Base-by-base conservation (phyloP, 2,888 invertebrate species). In the Iphiclides podalirius region DNA sequence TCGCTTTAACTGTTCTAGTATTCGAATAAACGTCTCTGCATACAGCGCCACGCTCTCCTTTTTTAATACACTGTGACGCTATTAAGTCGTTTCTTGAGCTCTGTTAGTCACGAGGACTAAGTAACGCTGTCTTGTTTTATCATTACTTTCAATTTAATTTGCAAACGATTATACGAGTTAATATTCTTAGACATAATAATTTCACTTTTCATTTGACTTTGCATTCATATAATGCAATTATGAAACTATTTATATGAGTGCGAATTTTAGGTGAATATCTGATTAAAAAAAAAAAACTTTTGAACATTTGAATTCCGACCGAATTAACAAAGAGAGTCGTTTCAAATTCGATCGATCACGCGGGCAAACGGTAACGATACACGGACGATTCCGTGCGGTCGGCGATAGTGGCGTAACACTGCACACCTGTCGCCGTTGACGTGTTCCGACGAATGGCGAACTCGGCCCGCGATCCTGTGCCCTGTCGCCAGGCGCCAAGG, bases 11-110 rank as follows among this genome's bases (percentile, higher is more conserved):
- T 34, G 45, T 52, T 47, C 54, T 49, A 52, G 43, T 28, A 49
- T 34, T 53, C 44, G n/a, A 44, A 53, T 44, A 48, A 43, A 50
- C 54, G 67, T 69, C 68, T 69, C 66, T 58, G 47, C 57, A 65
- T 64, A 69, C 68, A 68, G 70, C 69, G 68, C 64, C 69, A 61
- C 66, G 67, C 68, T 70, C 66, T 63, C 60, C 53, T 12, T 11
- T 12, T 38, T 47, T 52, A 46, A 54, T 55, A 47, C 51, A 56
- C 52, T 58, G 68, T 64, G 66, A 61, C 66, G 68, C 66, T 64
- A 59, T 49, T 37, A 23, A 51, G 39, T 47, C n/a, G 38, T 48
- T 48, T 53, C 52, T 51, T 48, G 34, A 57, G 47, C 36, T 52
- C 14, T n/a, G 33, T 48, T 48, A 45, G 44, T 31, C 50, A 31